Evolutionary conservation across 2,888 invertebrate genomes (phyloP), one percentile per base, ranked within the genome.

Genomic region (Syrista parreyssii): DNA sequence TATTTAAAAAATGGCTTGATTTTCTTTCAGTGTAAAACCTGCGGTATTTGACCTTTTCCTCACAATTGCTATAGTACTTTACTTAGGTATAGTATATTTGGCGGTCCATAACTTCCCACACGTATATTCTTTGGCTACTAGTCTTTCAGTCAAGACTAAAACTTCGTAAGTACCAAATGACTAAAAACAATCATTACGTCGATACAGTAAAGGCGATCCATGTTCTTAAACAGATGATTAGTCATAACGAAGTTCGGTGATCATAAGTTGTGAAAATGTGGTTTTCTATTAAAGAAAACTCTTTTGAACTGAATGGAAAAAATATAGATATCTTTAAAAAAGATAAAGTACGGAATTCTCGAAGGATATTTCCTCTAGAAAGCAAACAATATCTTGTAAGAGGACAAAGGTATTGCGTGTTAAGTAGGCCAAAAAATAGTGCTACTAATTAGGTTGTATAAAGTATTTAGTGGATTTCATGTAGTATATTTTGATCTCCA

Each of bases 31-130:
- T 91, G 98, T 99, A 11, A 99, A 99, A 91, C 99, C 99, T 81
- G 99, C 99, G 12, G 96, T 99, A 78, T 99, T 99, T 93, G 99
- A 99, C 93, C 94, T 99, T 86, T 96, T 99, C 85, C 93, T 99
- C 23, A 98, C 98, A 1, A 91, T 97, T 79, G 95, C 95, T 68
- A 98, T 99, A 88, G 93, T 96, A 68, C 93, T 95, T 34, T 99
- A 99, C 92, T 93, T 99, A 77, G 94, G 94, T n/a, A 88, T 95
- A 9, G 94, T 98, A n/a, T 98, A 98, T 92, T 93, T 97, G 86
- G 93, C 95, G 15, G 94, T 98, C 79, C 95, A 95, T 82, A 92
- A 95, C 83, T 96, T 96, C 89, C 94, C 96, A 12, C 88, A 92
- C 9, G 92, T 95, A 80, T 96, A 96, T 90, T 92, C 93, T 3